Percentiles rank a stretch among this genome's conserved stretches.
phyloP scores from a whole-genome alignment of 2,797 vertebrate genomes.

The Sebastes aleutianus region DNA sequence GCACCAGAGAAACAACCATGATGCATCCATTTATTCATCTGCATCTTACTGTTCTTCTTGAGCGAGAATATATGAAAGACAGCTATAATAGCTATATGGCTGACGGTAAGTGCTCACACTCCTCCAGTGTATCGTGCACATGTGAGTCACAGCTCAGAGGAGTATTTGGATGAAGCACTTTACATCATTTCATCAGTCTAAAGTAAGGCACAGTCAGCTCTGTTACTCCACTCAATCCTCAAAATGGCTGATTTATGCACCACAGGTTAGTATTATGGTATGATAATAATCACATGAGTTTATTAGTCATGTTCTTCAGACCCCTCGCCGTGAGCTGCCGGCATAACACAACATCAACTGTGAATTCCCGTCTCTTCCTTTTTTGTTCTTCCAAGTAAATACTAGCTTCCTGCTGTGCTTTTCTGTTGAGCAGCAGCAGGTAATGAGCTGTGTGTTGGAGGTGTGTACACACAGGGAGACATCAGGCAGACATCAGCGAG shows the following conservation, averaged over 20 bases:
- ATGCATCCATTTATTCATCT: neutral
- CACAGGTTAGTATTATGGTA: neutral
- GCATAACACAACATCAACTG: neutral
- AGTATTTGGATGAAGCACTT: neutral
- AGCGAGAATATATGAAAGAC: neutral
- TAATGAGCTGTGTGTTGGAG: neutral
- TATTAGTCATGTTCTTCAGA: neutral
- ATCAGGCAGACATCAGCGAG: neutral
- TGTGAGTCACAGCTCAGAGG: constrained; percentile 2
- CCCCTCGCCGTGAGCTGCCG: neutral
- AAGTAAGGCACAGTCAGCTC: constrained; percentile 1
- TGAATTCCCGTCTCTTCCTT: neutral
- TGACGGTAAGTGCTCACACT: neutral
- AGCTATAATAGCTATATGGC: neutral
- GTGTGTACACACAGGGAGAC: neutral
- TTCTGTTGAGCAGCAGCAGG: neutral
- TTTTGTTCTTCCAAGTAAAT: neutral
- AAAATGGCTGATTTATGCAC: constrained; percentile 16
- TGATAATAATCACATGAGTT: neutral
- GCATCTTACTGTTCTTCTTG: neutral
- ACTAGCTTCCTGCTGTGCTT: neutral
- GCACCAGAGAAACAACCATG: neutral
- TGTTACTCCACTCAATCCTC: neutral
- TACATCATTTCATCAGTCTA: neutral
- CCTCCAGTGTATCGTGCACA: neutral